Conservation (phyloP, 2,888 invertebrate species). For the Pristionchus japonicus region DNA sequence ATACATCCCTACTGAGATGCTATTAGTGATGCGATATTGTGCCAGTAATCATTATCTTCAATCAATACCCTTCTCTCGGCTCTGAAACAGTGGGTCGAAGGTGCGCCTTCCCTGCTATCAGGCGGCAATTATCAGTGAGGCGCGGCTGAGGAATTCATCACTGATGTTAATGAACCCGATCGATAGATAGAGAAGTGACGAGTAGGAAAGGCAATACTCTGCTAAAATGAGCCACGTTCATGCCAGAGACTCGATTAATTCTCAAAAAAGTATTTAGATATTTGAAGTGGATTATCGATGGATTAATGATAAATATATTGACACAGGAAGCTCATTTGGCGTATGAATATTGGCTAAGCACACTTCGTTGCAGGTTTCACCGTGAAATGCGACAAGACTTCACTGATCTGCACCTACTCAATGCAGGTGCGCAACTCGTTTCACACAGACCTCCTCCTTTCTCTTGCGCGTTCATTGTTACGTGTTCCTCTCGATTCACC, state of each 20-base stretch:
- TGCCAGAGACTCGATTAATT: too few relatives aligned
- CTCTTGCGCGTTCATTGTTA: too few relatives aligned
- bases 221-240: too few relatives aligned
- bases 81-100: not conserved
- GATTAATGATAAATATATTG: too few relatives aligned
- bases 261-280: too few relatives aligned
- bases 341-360: not conserved
- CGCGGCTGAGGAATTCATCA: not conserved
- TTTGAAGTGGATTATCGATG: too few relatives aligned
- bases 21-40: too few relatives aligned
- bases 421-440: not conserved
- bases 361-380: not conserved
- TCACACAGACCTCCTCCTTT: too few relatives aligned
- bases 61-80: not conserved
- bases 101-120: not conserved
- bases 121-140: not conserved
- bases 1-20: too few relatives aligned
- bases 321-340: too few relatives aligned
- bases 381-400: not conserved
- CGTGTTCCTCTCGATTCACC: not conserved
- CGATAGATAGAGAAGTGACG: not conserved
- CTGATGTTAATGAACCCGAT: not conserved
- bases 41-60: too few relatives aligned
- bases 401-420: not conserved
- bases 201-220: too few relatives aligned